Percentiles rank a stretch among this genome's conserved stretches.
These are phyloP conservation scores for Paelopatides confundens DNA, from an alignment of 53 echinoderm and acorn worm species.

Conservation along the genomic window DNA sequence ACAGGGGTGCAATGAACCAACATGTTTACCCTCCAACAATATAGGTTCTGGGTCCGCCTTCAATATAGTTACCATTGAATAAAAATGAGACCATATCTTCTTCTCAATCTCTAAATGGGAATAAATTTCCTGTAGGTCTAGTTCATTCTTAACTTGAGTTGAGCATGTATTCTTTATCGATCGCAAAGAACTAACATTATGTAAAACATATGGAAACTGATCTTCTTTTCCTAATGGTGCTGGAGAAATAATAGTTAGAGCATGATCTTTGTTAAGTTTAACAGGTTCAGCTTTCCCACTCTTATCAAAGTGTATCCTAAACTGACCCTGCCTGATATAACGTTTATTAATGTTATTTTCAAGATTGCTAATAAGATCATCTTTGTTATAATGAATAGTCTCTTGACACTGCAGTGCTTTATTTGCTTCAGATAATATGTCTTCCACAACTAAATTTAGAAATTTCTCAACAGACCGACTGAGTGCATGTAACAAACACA, in stretches of 20 bases:
- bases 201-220: too few species aligned
- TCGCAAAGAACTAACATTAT: neutral
- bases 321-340: neutral
- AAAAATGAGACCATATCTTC: neutral
- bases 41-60: neutral
- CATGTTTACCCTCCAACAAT: neutral
- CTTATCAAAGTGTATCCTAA: neutral
- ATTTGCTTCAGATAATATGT: constrained; percentile 45
- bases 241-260: neutral
- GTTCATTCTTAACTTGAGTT: neutral
- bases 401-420: neutral
- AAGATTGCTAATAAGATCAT: neutral
- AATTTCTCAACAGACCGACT: constrained; percentile 63
- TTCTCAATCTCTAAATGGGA: neutral
- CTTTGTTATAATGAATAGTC: neutral
- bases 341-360: neutral
- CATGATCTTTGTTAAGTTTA: neutral
- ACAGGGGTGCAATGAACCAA: neutral
- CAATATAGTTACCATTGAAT: neutral
- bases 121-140: neutral
- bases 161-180: too few species aligned
- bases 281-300: neutral
- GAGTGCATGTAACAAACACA: neutral
- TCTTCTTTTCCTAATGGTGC: too few species aligned
- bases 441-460: constrained; percentile 56